Percentiles rank a stretch among this genome's conserved stretches.
Evolutionary conservation across 2,888 invertebrate species (phyloP).

Genomic region (Frankliniella intonsa): DNA sequence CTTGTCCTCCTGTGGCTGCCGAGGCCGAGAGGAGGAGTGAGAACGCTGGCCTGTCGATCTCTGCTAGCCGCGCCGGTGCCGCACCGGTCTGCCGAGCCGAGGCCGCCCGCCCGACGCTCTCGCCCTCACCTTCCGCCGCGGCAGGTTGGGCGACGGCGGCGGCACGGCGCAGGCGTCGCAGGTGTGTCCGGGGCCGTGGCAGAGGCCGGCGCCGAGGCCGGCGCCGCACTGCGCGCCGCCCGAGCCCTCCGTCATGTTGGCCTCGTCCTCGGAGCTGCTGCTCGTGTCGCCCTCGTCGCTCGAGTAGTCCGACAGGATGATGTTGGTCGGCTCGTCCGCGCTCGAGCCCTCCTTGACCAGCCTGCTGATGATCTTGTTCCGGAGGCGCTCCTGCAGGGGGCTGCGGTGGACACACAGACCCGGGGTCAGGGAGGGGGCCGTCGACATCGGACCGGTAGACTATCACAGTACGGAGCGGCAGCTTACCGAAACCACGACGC

Average conservation of each 20-base stretch:
- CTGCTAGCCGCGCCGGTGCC: no score
- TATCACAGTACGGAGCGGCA: not conserved
- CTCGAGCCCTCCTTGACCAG: slow-evolving; percentile 77
- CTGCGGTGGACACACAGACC: not conserved
- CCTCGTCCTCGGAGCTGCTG: slow-evolving; percentile 61
- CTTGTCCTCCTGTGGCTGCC: not conserved
- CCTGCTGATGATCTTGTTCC: slow-evolving; percentile 74
- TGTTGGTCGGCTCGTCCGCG: slow-evolving; percentile 83
- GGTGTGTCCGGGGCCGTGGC: slow-evolving; percentile 3
- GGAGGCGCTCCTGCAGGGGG: slow-evolving; percentile 62
- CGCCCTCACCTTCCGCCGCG: slow-evolving; percentile 43
- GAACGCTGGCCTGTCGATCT: no score
- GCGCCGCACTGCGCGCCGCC: not conserved
- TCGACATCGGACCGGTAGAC: no score
- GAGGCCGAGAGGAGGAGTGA: not conserved
- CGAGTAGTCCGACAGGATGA: slow-evolving; percentile 80
- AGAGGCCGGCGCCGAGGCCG: not conserved
- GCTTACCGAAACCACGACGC: not conserved
- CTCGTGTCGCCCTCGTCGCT: slow-evolving; percentile 78
- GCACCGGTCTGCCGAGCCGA: no score
- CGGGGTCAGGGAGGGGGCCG: no score
- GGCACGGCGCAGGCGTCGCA: slow-evolving; percentile 51
- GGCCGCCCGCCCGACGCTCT: no score
- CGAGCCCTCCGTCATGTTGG: slow-evolving; percentile 41
- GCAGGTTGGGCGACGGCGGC: slow-evolving; percentile 65